Conservation (phyloP, 2,113 vertebrate genomes). For the Nibea coibor region DNA sequence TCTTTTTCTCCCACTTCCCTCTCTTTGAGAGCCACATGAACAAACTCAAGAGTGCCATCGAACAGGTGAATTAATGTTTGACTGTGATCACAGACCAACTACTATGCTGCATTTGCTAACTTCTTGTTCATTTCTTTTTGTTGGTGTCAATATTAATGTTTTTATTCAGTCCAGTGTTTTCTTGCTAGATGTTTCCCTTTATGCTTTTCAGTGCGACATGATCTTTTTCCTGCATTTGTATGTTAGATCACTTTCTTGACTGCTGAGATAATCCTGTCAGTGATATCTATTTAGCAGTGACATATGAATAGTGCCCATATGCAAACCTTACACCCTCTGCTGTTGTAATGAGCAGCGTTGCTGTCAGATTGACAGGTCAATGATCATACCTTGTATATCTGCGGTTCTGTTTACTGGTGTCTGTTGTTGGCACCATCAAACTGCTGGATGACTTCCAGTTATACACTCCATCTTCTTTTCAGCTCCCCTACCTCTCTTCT, state of each 20-base stretch:
- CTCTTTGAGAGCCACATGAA: slow-evolving; percentile 99
- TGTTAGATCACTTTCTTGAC: not conserved
- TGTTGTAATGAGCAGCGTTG: slow-evolving; percentile 47
- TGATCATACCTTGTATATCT: slow-evolving; percentile 43
- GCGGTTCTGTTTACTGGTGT: slow-evolving; percentile 48
- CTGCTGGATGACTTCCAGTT: slow-evolving; percentile 33
- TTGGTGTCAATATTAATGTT: not conserved
- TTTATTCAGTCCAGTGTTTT: not conserved
- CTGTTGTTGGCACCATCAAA: slow-evolving; percentile 27
- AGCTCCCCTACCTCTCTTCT: not conserved
- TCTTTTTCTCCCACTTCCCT: slow-evolving; percentile 99
- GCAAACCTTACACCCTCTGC: slow-evolving; percentile 1
- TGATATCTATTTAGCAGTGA: slow-evolving; percentile 14
- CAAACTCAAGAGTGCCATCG: slow-evolving; percentile 97
- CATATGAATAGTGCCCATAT: slow-evolving; percentile 27
- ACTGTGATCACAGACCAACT: not conserved
- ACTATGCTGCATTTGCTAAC: not conserved
- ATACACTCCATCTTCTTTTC: not conserved
- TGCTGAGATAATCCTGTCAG: slow-evolving; percentile 20
- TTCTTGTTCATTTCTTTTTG: not conserved
- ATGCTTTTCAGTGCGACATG: not conserved
- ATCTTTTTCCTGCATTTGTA: not conserved
- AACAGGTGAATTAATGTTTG: slow-evolving; percentile 86
- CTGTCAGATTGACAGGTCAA: slow-evolving; percentile 33
- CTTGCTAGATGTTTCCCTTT: not conserved